Evolutionary conservation across 2,888 invertebrate species (phyloP), one percentile per base, ranked within the genome.

Genomic region (Aelia acuminata): DNA sequence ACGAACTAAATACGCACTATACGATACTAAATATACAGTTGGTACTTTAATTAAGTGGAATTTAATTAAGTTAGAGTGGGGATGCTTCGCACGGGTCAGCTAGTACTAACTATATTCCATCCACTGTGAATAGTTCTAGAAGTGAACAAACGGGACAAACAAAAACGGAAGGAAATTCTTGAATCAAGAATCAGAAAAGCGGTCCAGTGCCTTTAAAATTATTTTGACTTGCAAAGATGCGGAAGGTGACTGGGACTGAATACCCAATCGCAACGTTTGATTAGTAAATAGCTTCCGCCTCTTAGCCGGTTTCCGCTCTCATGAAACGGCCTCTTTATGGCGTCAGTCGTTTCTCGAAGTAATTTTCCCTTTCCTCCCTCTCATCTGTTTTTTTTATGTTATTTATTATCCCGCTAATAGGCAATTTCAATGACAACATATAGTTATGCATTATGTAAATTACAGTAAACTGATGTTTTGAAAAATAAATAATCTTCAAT

Each of bases 221-320:
- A 80, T 80, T 80, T 80, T 80, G 80, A 80, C 43, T 80, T 80
- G 80, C 43, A 80, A 80, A 80, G 80, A 39, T 15, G 43, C 22
- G 43, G 39, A 20, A 43, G 43, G n/a, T 11, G 20, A 22, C n/a
- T 15, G 43, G 13, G 22, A 39, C n/a, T 80, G 80, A 80, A 80
- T 80, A 80, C 80, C 80, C 80, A 80, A 80, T 80, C 43, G 80
- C 22, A n/a, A 3, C 43, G 43, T 80, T 80, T 80, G 80, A 80
- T 80, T 80, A 80, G 80, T 47, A 80, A 80, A 80, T 80, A 80
- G 43, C 22, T 5, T n/a, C 22, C 80, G 43, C 13, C 80, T 11
- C 43, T 43, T 75, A 39, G 22, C 75, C 80, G 75, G 43, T 43
- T 80, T 80, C 31, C 43, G 43, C 3, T 3, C 7, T 43, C 15